A percentile compares a stretch with the other conserved stretches of the same genome.
These are phyloP conservation scores for Stratiolaelaps scimitus DNA, from an alignment of 1,140 invertebrate species.

Conservation along the genomic window DNA sequence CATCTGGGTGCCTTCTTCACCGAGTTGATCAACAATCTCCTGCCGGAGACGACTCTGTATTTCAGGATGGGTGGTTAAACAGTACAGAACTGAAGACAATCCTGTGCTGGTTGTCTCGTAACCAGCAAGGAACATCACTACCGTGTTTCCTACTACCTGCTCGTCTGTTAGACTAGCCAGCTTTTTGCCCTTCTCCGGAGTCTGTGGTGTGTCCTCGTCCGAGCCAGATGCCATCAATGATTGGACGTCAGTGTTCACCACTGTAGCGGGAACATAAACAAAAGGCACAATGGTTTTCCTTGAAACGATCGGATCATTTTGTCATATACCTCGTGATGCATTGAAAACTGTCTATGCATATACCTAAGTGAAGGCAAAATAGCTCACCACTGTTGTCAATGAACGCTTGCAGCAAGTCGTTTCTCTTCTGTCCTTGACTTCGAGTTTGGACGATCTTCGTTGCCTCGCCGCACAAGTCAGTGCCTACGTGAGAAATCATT, in stretches of 20 bases:
- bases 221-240: too few species aligned
- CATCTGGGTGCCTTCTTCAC: neutral
- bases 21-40: neutral
- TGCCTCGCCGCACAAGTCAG: neutral
- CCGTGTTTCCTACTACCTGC: neutral
- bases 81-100: neutral
- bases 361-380: too few species aligned
- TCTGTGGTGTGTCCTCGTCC: too few species aligned
- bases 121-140: constrained; percentile 5
- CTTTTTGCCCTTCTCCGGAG: neutral
- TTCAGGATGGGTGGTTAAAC: constrained; percentile 5
- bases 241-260: too few species aligned
- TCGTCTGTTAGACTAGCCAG: neutral
- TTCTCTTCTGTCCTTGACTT: neutral
- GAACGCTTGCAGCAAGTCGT: neutral
- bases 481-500: neutral
- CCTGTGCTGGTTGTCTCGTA: neutral
- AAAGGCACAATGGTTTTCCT: too few species aligned
- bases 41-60: neutral
- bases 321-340: too few species aligned
- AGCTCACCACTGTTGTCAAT: neutral
- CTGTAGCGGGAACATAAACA: too few species aligned
- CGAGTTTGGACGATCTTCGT: constrained; percentile 5
- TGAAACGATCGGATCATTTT: too few species aligned
- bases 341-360: too few species aligned